A percentile compares a stretch with the other conserved stretches of the same genome.
phyloP scores from a whole-genome alignment of 2,113 vertebrate genomes.

The Balaeniceps rex region DNA sequence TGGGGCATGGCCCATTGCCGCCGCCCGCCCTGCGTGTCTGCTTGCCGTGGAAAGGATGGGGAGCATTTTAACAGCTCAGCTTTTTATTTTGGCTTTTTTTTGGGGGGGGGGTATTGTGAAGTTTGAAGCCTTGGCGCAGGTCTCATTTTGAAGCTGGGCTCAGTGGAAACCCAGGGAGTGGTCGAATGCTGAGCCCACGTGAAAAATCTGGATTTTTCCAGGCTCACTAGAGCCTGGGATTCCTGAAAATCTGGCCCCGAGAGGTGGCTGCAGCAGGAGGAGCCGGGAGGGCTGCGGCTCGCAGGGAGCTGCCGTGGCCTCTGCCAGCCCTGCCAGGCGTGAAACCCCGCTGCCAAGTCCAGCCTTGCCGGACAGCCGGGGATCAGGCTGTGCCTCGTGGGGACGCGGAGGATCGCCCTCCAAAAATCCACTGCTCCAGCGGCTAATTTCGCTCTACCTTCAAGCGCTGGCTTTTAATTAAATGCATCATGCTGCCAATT shows the following conservation, averaged over 20 bases:
- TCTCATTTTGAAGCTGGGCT: not conserved
- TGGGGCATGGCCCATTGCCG: not conserved
- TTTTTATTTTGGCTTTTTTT: not conserved
- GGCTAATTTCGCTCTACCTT: not conserved
- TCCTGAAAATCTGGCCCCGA: not conserved
- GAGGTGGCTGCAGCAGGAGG: not conserved
- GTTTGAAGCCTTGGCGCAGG: rapidly evolving
- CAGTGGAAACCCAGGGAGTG: not conserved
- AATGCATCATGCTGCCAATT: not conserved
- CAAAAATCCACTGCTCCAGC: not conserved
- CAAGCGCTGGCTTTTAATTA: not conserved
- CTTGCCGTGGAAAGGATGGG: not conserved
- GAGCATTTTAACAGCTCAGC: not conserved
- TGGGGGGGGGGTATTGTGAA: not conserved
- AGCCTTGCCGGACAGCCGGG: not conserved
- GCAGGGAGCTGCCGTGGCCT: not conserved
- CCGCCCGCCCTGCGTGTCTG: rapidly evolving
- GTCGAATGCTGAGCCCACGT: not conserved
- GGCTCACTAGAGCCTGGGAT: not conserved
- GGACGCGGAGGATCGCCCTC: not conserved
- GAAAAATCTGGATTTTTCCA: not conserved
- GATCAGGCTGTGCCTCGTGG: not conserved
- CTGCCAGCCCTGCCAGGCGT: not conserved
- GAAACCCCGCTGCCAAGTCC: not conserved
- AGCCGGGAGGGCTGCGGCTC: not conserved